These are phyloP conservation scores for Cydia pomonella DNA, from an alignment of 1,140 invertebrate species.

Conservation along the genomic window DNA sequence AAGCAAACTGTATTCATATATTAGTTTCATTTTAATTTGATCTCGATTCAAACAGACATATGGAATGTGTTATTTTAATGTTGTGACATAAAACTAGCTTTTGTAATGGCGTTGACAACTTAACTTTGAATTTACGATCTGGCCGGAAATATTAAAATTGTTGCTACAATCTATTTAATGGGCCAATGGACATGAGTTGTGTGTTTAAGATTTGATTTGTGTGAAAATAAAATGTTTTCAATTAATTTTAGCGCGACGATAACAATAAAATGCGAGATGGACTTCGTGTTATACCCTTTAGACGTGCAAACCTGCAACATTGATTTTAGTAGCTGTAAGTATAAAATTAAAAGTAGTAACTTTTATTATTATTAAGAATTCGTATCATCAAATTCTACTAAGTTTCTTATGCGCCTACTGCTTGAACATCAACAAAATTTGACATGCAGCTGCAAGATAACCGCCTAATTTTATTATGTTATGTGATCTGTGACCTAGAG, in stretches of 20 bases:
- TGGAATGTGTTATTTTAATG: constrained; percentile 2
- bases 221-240: constrained; percentile 33
- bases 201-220: constrained; percentile 13
- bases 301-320: constrained; percentile 83
- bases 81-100: constrained; percentile 23
- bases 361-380: not conserved
- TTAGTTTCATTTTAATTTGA: not conserved
- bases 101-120: constrained; percentile 33
- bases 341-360: constrained; percentile 31
- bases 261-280: constrained; percentile 83
- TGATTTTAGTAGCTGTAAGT: constrained; percentile 84
- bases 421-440: too few relatives aligned
- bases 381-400: not conserved
- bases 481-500: too few relatives aligned
- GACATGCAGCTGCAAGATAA: too few relatives aligned
- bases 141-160: not conserved
- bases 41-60: not conserved
- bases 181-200: not conserved
- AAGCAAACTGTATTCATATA: not conserved
- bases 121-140: constrained; percentile 17
- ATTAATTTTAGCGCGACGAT: constrained; percentile 81
- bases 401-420: too few relatives aligned
- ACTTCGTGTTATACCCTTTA: constrained; percentile 82
- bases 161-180: not conserved
- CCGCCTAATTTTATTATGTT: too few relatives aligned